Conservation (phyloP, 2,113 vertebrate species). For the Balaenoptera acutorostrata region DNA sequence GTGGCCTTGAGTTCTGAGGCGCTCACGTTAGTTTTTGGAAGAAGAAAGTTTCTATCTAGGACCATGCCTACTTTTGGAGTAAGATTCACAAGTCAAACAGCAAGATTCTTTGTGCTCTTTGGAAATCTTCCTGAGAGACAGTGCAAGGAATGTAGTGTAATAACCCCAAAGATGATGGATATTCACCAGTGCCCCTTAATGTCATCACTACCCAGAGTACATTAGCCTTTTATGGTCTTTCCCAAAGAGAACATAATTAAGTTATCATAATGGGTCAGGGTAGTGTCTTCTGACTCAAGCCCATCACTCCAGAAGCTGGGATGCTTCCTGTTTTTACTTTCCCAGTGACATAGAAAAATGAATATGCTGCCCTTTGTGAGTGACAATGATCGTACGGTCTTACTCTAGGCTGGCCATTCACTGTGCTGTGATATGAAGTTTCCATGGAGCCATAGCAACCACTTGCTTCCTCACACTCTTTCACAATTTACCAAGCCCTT, state of each 20-base stretch:
- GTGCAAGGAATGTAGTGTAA: neutral
- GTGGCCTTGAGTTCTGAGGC: constrained; percentile 12
- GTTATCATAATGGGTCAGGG: neutral
- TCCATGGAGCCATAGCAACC: neutral
- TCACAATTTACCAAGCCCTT: neutral
- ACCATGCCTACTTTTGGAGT: neutral
- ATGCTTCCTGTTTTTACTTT: constrained; percentile 41
- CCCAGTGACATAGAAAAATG: neutral
- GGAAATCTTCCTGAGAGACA: constrained; percentile 17
- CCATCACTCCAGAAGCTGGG: neutral
- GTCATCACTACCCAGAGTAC: neutral
- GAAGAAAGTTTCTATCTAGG: neutral
- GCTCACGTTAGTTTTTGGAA: neutral
- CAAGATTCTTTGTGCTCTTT: neutral
- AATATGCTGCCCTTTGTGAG: neutral
- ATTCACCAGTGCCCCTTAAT: neutral
- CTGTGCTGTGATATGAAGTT: neutral
- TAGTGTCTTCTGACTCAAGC: neutral
- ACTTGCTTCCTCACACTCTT: neutral
- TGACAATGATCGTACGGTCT: neutral
- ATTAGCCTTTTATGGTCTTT: constrained; percentile 18
- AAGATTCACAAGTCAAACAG: neutral
- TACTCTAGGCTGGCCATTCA: neutral
- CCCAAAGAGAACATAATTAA: constrained; percentile 3
- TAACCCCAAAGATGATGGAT: neutral